Conservation (phyloP, 2,797 vertebrate species). For the Iguana delicatissima region DNA sequence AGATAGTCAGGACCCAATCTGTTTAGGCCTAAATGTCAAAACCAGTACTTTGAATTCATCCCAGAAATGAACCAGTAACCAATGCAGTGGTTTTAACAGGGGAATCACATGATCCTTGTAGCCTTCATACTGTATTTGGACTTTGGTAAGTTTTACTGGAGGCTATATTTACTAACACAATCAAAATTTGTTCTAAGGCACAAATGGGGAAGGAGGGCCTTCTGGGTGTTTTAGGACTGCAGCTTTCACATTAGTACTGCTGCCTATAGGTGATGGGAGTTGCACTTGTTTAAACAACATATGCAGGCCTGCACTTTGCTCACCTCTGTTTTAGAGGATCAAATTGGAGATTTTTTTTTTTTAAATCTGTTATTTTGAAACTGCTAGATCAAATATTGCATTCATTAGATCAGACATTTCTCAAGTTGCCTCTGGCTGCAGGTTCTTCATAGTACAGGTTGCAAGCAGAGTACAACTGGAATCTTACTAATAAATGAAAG, state of each 20-base stretch:
- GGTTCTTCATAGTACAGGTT: not conserved
- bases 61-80: too few relatives aligned
- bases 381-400: conserved; percentile 39
- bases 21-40: too few relatives aligned
- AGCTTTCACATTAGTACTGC: too few relatives aligned
- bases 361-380: not conserved
- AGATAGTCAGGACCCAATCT: too few relatives aligned
- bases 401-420: conserved; percentile 33
- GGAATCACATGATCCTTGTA: too few relatives aligned
- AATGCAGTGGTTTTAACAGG: too few relatives aligned
- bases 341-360: not conserved
- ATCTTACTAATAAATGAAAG: conserved; percentile 31
- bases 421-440: not conserved
- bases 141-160: not conserved
- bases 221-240: too few relatives aligned
- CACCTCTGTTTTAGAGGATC: not conserved
- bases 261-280: too few relatives aligned
- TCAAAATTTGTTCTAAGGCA: not conserved
- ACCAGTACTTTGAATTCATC: too few relatives aligned
- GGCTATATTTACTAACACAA: not conserved
- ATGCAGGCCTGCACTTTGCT: too few relatives aligned
- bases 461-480: conserved; percentile 8
- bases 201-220: too few relatives aligned
- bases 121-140: not conserved
- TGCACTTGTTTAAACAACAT: too few relatives aligned